A percentile compares a stretch with the other conserved stretches of the same genome.
phyloP scores from a whole-genome alignment of 2,113 vertebrate genomes.

The Dascyllus trimaculatus region DNA sequence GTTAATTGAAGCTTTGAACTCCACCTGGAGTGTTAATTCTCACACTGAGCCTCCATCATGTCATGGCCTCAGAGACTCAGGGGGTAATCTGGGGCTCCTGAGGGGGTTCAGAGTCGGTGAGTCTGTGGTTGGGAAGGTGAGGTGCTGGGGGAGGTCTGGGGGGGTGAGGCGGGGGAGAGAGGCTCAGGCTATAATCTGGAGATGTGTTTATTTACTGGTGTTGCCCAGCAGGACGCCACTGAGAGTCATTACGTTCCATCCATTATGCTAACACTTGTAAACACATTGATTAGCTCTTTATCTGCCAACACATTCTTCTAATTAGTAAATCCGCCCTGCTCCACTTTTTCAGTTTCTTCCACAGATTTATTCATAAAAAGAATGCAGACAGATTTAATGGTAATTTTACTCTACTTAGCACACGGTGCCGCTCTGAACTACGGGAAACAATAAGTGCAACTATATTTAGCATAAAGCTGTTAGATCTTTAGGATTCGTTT shows the following conservation, averaged over 20 bases:
- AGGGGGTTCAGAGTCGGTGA: conserved; percentile 20
- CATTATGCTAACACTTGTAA: conserved; percentile 50
- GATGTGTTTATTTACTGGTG: conserved; percentile 53
- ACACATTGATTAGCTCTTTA: conserved; percentile 56
- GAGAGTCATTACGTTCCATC: conserved; percentile 36
- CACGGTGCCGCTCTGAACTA: no score
- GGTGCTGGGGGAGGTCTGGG: conserved; percentile 1
- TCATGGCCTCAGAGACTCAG: conserved; percentile 10
- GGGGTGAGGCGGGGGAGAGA: not conserved
- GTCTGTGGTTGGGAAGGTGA: conserved; percentile 1
- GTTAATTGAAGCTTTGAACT: conserved; percentile 52
- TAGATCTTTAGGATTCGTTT: no score
- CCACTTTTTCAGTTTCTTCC: not conserved
- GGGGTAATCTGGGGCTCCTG: conserved; percentile 24
- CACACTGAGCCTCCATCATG: conserved; percentile 15
- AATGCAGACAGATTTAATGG: no score
- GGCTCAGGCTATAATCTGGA: conserved; percentile 24
- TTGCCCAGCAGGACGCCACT: conserved; percentile 35
- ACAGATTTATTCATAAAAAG: not conserved
- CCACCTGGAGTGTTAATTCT: conserved; percentile 53
- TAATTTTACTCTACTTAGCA: no score
- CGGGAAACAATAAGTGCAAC: not conserved
- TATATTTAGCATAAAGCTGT: not conserved
- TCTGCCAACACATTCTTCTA: conserved; percentile 4
- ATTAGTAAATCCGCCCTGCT: conserved; percentile 6